phyloP scores from a whole-genome alignment of 1,140 invertebrate genomes.

The Fopius arisanus region DNA sequence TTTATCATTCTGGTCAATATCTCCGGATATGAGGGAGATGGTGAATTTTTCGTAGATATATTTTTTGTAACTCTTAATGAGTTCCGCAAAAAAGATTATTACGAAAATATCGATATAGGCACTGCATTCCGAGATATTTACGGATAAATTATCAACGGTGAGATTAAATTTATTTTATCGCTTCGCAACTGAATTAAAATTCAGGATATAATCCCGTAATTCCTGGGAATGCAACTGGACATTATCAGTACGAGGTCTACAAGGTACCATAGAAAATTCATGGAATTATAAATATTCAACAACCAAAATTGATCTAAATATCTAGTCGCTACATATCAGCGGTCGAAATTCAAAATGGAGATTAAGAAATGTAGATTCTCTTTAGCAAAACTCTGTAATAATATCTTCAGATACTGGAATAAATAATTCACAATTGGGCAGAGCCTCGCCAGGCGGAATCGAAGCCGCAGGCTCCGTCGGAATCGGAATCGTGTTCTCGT shows the following conservation, averaged over 20 bases:
- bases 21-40: no score
- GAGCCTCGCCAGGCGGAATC: constrained; percentile 74
- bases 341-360: not conserved
- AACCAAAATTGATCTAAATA: not conserved
- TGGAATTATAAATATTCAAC: constrained; percentile 4
- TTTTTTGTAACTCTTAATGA: no score
- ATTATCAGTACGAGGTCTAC: no score
- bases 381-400: not conserved
- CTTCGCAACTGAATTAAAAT: no score
- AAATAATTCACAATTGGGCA: constrained; percentile 48
- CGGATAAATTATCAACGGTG: no score
- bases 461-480: constrained; percentile 83
- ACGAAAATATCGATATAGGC: no score
- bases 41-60: no score
- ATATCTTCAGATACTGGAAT: not conserved
- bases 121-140: no score
- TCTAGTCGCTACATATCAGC: not conserved
- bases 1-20: no score
- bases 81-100: no score
- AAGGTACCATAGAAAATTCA: not conserved
- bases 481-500: constrained; percentile 73
- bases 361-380: not conserved
- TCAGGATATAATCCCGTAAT: not conserved
- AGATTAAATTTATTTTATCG: no score
- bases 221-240: no score